These are phyloP conservation scores for Scotopteryx bipunctaria DNA, from an alignment of 2,888 invertebrate genomes.

Conservation along the genomic window DNA sequence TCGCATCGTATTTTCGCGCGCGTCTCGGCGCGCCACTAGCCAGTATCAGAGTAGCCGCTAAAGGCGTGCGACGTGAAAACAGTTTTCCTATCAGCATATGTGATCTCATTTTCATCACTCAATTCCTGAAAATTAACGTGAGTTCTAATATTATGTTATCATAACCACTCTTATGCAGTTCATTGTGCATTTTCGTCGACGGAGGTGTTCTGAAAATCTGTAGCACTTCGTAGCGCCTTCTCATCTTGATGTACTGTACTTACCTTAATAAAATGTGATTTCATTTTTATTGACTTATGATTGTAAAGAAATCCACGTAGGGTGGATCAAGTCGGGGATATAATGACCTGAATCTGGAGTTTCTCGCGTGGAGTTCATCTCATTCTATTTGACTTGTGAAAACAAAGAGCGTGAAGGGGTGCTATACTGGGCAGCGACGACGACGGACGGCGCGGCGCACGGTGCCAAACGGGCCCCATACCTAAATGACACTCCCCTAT, in stretches of 20 bases:
- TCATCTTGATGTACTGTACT: conserved; percentile 6
- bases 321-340: no score
- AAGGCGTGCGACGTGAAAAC: conserved; percentile 51
- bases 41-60: conserved; percentile 63
- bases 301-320: no score
- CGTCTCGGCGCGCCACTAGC: conserved; percentile 41
- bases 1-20: conserved; percentile 41
- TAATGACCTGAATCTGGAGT: no score
- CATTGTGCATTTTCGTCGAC: background rate
- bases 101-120: conserved; percentile 61
- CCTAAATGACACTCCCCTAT: conserved; percentile 41
- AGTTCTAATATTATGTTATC: conserved; percentile 49
- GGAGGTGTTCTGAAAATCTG: conserved; percentile 8
- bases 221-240: conserved; percentile 17
- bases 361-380: conserved; percentile 15
- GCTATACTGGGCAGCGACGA: conserved; percentile 28
- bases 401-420: conserved; percentile 47
- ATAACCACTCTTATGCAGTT: conserved; percentile 1
- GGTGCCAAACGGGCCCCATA: conserved; percentile 26
- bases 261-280: background rate
- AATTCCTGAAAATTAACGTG: conserved; percentile 54
- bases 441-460: conserved; percentile 7
- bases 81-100: conserved; percentile 44
- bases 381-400: conserved; percentile 38
- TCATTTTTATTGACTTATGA: background rate